Conservation (phyloP, 2,113 vertebrate species). For the Numida meleagris region DNA sequence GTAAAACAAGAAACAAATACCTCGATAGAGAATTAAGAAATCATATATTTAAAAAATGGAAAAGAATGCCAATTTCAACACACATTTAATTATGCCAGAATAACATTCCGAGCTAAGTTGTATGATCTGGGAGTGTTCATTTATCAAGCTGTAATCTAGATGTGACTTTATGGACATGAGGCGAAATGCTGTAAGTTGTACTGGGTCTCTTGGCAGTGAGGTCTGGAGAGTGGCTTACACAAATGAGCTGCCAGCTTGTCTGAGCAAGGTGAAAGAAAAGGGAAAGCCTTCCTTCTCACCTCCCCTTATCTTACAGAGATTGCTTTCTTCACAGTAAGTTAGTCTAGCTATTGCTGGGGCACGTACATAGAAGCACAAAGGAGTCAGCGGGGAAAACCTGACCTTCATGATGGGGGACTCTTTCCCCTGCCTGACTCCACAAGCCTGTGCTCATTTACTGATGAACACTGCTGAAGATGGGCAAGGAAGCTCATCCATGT, state of each 20-base stretch:
- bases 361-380: not conserved
- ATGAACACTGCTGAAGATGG: fast-evolving
- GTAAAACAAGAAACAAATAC: not conserved
- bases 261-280: fast-evolving
- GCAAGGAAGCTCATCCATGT: not conserved
- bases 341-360: not conserved
- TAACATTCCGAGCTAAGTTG: not conserved
- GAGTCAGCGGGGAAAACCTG: not conserved
- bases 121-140: not conserved
- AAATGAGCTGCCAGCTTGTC: not conserved
- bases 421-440: not conserved
- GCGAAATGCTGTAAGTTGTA: not conserved
- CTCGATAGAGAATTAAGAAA: not conserved
- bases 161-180: not conserved
- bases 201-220: not conserved
- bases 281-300: not conserved
- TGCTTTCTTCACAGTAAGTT: not conserved
- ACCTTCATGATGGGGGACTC: fast-evolving
- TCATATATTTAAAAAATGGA: not conserved
- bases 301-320: not conserved
- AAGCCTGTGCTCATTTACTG: fast-evolving
- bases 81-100: not conserved
- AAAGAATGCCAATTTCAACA: not conserved
- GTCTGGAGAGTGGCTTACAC: fast-evolving
- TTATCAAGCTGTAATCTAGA: conserved; percentile 11